Base-by-base conservation (phyloP, 2,797 vertebrate genomes). In the Pangasius djambal region DNA sequence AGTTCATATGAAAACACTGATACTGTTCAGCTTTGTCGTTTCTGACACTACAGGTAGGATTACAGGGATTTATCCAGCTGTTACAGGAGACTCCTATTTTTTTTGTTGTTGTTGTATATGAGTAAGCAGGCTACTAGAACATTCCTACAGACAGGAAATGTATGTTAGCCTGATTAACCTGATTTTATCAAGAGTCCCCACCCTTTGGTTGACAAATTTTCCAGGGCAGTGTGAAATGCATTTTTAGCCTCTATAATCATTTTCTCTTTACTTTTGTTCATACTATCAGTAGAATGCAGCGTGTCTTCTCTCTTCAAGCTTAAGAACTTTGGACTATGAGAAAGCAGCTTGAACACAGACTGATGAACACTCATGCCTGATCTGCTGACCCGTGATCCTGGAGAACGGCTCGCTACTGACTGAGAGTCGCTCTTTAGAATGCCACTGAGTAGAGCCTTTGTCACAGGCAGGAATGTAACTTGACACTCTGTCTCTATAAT, bases 391-490 rank as follows among this genome's bases (percentile, higher is more conserved):
- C 61, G 25, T 88, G 55, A 85, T 86, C 57, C 72, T 52, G 63
- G 74, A 78, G 72, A 85, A 77, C 16, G 8, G 34, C 79, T 88
- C 13, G 57, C 57, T 63, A 28, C 34, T 28, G 72, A 74, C 37
- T 67, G 55, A 72, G 50, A 75, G 74, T 81, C 31, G 28, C 55
- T 83, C 67, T 86, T 86, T 74, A 85, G 86, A 85, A 78, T 7
- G 50, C 85, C 85, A 87, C 50, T 89, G 86, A 87, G 89, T 87
- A 85, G 86, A 70, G 86, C 44, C 89, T 89, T 89, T 89, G 89
- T 89, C 89, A 89, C 52, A 52, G 55, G n/a, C 86, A 69, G 77
- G 82, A 87, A 85, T 89, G 89, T 89, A 89, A 89, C 86, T 87
- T 85, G 89, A 89, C 57, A 89, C 89, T 87, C 65, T 81, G 40